Evolutionary conservation across 2,113 vertebrate species (phyloP), one percentile per base, ranked within the genome.

Genomic region (Thinocorus orbignyianus): DNA sequence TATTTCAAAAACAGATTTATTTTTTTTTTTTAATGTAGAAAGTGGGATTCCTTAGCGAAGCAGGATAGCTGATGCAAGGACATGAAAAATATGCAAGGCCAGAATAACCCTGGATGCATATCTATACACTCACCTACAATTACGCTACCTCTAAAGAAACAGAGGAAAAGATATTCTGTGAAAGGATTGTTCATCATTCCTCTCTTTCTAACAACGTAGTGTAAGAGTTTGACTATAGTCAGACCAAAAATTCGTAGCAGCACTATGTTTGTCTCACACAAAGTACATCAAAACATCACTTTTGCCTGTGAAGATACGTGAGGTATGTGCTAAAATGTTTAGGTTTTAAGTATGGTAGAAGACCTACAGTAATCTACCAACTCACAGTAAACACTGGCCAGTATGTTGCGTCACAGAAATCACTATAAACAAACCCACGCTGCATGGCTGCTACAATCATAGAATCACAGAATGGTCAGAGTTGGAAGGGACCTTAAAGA

Each of bases 151-250:
- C 92, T 46, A 89, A 85, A 85, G 54, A 90, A 33, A 94, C 16
- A 31, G 79, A 65, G 77, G 70, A 55, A 93, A 95, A 95, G 88
- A 90, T 61, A 73, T 8, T 6, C 31, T 81, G 31, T 74, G 28
- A 66, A 93, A 94, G 70, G 17, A 60, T 11, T 71, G 44, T 48
- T 95, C 76, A 81, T 74, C 68, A 49, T 30, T 81, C 24, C 61
- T 64, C 81, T 97, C 85, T 65, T 77, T 90, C 39, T 95, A 92
- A 89, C 52, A 92, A 92, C 72, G 87, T 73, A 95, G 42, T 74
- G 78, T 94, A 97, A 94, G 84, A 81, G 96, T 97, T 65, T 96
- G 92, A 86, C 52, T 85, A 16, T 19, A 88, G n/a, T 60, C 76
- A 92, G 74, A 37, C 80, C 81, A 90, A 91, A 71, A 86, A 65